Conservation (phyloP, 2,888 invertebrate species). For the Patella pellucida region DNA sequence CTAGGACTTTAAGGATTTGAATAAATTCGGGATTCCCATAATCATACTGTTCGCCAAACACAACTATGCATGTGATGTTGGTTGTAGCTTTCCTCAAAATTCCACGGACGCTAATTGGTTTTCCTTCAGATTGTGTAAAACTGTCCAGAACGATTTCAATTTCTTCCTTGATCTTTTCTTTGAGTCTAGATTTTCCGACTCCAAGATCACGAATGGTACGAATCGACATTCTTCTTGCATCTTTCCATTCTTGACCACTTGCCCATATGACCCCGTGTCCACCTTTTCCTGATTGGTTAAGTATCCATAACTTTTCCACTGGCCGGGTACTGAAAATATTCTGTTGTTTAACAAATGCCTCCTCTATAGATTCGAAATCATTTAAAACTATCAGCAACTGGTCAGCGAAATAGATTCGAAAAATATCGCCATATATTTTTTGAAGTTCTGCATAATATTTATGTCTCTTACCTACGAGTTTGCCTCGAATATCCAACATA, state of each 20-base stretch:
- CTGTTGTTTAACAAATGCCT: background rate
- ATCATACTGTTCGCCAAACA: conserved; percentile 55
- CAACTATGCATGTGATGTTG: conserved; percentile 56
- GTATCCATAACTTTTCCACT: background rate
- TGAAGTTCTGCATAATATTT: background rate
- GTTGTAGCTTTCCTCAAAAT: conserved; percentile 47
- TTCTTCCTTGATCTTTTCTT: conserved; percentile 49
- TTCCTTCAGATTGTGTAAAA: conserved; percentile 28
- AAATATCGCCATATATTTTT: background rate
- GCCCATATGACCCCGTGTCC: conserved; percentile 46
- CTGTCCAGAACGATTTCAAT: conserved; percentile 38
- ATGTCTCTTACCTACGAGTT: background rate
- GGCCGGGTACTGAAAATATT: background rate
- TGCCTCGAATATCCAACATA: background rate
- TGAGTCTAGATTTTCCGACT: conserved; percentile 51
- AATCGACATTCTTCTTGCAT: conserved; percentile 45
- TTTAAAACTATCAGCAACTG: background rate
- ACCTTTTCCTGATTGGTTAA: background rate
- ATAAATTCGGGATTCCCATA: conserved; percentile 45
- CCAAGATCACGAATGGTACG: conserved; percentile 54
- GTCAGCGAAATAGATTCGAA: background rate
- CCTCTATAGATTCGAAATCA: background rate
- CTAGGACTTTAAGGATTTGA: conserved; percentile 45
- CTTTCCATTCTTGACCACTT: conserved; percentile 49
- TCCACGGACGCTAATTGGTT: conserved; percentile 39